A percentile compares a stretch with the other conserved stretches of the same genome.
Evolutionary conservation across 2,888 invertebrate genomes (phyloP).

Genomic region (Clivina fossor): DNA sequence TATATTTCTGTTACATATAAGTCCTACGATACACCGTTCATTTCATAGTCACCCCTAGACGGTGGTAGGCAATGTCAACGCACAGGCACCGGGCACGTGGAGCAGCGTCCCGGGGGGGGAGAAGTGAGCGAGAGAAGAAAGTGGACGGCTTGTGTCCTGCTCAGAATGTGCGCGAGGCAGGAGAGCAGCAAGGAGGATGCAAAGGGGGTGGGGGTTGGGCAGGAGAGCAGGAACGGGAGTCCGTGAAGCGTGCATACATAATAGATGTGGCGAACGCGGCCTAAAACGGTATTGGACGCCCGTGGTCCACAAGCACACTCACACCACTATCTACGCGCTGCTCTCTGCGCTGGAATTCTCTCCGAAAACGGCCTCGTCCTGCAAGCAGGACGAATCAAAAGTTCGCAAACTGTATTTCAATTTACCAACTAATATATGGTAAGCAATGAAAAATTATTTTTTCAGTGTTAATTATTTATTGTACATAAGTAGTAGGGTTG

Average conservation of each 20-base stretch:
- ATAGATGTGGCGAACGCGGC: slow-evolving; percentile 44
- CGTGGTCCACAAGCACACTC: slow-evolving; percentile 7
- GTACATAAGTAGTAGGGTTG: too few species aligned
- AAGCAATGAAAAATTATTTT: too few species aligned
- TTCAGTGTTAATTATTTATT: too few species aligned
- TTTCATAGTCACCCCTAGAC: too few species aligned
- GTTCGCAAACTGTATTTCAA: too few species aligned
- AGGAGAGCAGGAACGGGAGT: slow-evolving; percentile 40
- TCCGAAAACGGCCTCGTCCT: too few species aligned
- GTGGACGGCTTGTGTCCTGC: slow-evolving; percentile 18
- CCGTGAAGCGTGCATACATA: slow-evolving; percentile 45
- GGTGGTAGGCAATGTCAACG: too few species aligned
- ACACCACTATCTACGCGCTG: slow-evolving; percentile 3
- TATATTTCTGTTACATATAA: too few species aligned
- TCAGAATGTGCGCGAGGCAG: slow-evolving; percentile 2
- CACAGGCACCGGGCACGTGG: not conserved
- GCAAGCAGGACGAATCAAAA: too few species aligned
- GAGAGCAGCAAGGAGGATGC: not conserved
- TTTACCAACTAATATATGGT: too few species aligned
- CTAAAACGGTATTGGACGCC: slow-evolving; percentile 30
- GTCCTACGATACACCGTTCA: too few species aligned
- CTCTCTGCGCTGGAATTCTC: not conserved
- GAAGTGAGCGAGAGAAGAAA: slow-evolving; percentile 11
- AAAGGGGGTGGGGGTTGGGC: slow-evolving; percentile 42
- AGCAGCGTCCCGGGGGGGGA: not conserved